Conservation (phyloP, 1,140 invertebrate genomes). For the Lordiphosa mommai region DNA sequence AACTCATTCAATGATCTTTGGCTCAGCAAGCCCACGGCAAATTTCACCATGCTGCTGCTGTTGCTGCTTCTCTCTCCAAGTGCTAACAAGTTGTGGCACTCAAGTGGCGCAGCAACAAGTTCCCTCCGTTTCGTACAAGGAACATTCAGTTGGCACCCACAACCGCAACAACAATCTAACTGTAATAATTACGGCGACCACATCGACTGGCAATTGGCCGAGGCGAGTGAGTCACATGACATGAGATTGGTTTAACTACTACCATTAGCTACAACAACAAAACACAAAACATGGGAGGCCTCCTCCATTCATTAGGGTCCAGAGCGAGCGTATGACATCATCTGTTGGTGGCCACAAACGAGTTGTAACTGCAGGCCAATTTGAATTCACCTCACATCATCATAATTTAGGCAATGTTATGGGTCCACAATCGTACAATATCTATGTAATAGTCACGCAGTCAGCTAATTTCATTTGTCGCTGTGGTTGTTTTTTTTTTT, state of each 20-base stretch:
- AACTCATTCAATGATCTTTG: slow-evolving; percentile 17
- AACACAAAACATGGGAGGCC: slow-evolving; percentile 11
- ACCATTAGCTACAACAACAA: slow-evolving; percentile 8
- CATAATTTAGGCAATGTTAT: neutral
- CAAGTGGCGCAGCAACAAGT: too few relatives aligned
- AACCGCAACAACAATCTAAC: slow-evolving; percentile 26
- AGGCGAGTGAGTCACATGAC: slow-evolving; percentile 33
- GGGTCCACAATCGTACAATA: neutral
- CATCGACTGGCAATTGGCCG: slow-evolving; percentile 1
- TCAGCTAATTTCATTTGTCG: slow-evolving; percentile 58
- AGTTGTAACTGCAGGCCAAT: neutral
- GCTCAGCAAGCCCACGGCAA: slow-evolving; percentile 46
- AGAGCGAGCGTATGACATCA: slow-evolving; percentile 46
- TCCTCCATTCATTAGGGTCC: slow-evolving; percentile 25
- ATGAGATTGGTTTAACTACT: neutral
- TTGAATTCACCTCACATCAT: slow-evolving; percentile 6
- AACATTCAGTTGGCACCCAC: slow-evolving; percentile 15
- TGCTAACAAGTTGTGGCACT: slow-evolving; percentile 39
- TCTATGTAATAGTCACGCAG: slow-evolving; percentile 28
- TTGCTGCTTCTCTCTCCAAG: slow-evolving; percentile 22
- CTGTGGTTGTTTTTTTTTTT: neutral
- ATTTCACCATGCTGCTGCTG: slow-evolving; percentile 42
- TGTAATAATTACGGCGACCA: slow-evolving; percentile 57
- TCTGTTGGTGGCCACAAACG: slow-evolving; percentile 9
- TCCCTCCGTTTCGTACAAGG: neutral